phyloP scores from a whole-genome alignment of 2,888 invertebrate genomes.

The Drosophila paracracens region DNA sequence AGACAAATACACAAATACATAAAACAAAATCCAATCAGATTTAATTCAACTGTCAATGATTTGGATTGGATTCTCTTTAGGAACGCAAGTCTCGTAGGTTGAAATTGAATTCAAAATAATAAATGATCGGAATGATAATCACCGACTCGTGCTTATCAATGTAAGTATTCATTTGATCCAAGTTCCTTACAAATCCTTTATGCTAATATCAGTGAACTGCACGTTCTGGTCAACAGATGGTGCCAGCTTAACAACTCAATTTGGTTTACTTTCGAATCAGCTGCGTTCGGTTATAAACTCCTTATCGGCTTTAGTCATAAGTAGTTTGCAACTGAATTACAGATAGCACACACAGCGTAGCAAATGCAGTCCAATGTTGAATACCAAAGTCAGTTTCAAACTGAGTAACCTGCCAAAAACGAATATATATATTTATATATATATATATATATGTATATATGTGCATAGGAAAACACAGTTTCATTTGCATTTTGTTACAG shows the following conservation, averaged over 20 bases:
- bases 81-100: background rate
- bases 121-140: background rate
- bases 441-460: background rate
- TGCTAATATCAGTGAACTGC: slow-evolving; percentile 1
- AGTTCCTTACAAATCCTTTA: background rate
- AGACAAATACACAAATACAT: background rate
- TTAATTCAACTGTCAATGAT: background rate
- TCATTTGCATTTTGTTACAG: slow-evolving; percentile 39
- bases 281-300: background rate
- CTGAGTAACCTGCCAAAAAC: slow-evolving; percentile 4
- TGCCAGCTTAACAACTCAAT: slow-evolving; percentile 5
- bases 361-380: background rate
- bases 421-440: background rate
- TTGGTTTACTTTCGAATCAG: slow-evolving; percentile 10
- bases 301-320: slow-evolving; percentile 7
- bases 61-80: background rate
- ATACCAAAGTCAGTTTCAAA: background rate
- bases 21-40: background rate
- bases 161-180: background rate
- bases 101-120: background rate
- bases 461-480: background rate
- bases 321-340: background rate
- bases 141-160: background rate
- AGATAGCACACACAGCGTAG: slow-evolving; percentile 3
- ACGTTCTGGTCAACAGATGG: slow-evolving; percentile 21